Percentiles rank a stretch among this genome's conserved stretches.
These are phyloP conservation scores for Syngnathoides biaculeatus DNA, from an alignment of 2,113 vertebrate genomes.

Conservation along the genomic window DNA sequence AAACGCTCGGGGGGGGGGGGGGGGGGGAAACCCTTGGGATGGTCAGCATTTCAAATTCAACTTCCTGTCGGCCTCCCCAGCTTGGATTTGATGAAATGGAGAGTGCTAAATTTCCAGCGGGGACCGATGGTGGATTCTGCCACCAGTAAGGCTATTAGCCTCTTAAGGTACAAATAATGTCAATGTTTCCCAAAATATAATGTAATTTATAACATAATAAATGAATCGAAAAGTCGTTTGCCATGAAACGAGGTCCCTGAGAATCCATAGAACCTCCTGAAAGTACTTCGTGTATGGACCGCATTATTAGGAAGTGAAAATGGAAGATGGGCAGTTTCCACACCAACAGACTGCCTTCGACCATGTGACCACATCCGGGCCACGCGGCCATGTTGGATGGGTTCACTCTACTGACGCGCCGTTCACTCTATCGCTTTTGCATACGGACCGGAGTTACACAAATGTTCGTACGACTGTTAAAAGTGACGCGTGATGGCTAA, in stretches of 20 bases:
- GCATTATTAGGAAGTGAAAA: background rate
- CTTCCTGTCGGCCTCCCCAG: constrained; percentile 37
- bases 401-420: too few relatives aligned
- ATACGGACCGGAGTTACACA: too few relatives aligned
- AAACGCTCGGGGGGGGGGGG: background rate
- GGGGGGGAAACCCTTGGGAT: background rate
- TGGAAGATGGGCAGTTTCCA: background rate
- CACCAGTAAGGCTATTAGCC: background rate
- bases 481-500: too few relatives aligned
- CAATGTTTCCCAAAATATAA: background rate
- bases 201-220: too few relatives aligned
- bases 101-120: constrained; percentile 40
- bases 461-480: too few relatives aligned
- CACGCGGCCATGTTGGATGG: too few relatives aligned
- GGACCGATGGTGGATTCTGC: constrained; percentile 20
- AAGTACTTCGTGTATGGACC: too few relatives aligned
- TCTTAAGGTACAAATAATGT: background rate
- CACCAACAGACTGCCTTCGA: too few relatives aligned
- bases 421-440: too few relatives aligned
- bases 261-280: too few relatives aligned
- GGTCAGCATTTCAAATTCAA: constrained; percentile 24
- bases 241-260: background rate
- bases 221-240: background rate
- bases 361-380: too few relatives aligned
- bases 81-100: constrained; percentile 35